Evolutionary conservation across 2,797 vertebrate genomes (phyloP).

Genomic region (Sphenodon punctatus): DNA sequence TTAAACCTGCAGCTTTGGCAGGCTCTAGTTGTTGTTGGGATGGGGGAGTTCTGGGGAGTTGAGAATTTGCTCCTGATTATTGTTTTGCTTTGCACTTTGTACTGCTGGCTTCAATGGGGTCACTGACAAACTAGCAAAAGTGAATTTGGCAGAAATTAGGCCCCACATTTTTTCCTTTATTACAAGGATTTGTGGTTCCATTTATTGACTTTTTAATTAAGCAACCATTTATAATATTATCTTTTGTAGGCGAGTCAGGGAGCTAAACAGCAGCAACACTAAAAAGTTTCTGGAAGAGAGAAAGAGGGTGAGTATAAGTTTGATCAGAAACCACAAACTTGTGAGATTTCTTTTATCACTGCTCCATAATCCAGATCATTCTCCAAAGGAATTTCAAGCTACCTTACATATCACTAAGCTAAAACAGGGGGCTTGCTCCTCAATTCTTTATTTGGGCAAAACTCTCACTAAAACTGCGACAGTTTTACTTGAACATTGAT

Average conservation of each 20-base stretch:
- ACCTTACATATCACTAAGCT: background rate
- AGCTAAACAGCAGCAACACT: conserved; percentile 98
- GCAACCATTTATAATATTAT: no score
- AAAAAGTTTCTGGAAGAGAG: conserved; percentile 99
- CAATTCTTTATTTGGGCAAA: background rate
- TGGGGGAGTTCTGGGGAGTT: no score
- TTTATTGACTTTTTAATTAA: background rate
- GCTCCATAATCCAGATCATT: background rate
- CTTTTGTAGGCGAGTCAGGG: conserved; percentile 89
- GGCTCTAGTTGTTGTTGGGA: no score
- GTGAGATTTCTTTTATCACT: background rate
- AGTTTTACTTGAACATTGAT: background rate
- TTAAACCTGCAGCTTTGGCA: no score
- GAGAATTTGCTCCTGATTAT: background rate
- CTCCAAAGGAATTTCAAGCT: background rate
- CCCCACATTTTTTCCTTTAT: no score
- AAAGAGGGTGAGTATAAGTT: conserved; percentile 86
- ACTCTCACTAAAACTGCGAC: background rate
- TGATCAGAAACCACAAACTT: background rate
- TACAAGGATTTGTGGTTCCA: background rate
- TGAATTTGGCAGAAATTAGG: no score
- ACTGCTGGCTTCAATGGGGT: background rate
- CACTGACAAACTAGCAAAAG: background rate
- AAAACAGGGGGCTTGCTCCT: background rate
- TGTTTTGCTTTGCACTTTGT: background rate